phyloP scores from a whole-genome alignment of 37 sponge, comb jelly and placozoan species.

The Geodia barretti region DNA sequence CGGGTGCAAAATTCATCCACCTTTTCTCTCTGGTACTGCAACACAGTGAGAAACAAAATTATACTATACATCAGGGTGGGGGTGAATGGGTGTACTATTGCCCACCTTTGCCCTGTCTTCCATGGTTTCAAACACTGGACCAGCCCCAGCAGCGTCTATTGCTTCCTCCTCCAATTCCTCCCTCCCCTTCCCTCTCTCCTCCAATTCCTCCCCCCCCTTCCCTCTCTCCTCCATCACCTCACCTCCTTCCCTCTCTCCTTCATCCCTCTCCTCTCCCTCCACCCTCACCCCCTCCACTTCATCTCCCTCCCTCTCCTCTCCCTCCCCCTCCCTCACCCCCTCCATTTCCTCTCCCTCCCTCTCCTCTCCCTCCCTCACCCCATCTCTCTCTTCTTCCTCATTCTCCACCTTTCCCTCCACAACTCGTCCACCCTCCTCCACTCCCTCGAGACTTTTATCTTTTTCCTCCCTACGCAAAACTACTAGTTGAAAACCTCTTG shows the following conservation, averaged over 20 bases:
- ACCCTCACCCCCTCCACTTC: not conserved
- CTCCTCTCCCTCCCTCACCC: not conserved
- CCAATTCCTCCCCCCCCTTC: not conserved
- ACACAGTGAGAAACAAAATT: too few species aligned
- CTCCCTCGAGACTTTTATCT: not conserved
- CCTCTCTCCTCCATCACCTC: not conserved
- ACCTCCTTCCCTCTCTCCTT: constrained; percentile 14
- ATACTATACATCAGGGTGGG: too few species aligned
- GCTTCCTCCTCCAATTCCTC: not conserved
- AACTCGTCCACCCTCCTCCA: not conserved
- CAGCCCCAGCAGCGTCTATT: not conserved
- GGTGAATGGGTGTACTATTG: too few species aligned
- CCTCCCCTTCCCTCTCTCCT: not conserved
- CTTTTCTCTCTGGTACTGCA: constrained; percentile 23
- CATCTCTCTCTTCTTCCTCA: not conserved
- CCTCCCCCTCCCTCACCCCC: not conserved
- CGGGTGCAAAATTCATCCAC: constrained; percentile 26
- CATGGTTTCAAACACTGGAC: not conserved
- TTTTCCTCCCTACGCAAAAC: not conserved
- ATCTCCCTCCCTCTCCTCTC: not conserved
- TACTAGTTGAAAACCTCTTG: not conserved
- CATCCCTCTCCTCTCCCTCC: constrained; percentile 1
- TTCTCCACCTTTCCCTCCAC: not conserved
- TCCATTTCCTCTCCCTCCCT: not conserved
- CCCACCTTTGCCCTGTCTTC: not conserved